Evolutionary conservation across 2,113 vertebrate genomes (phyloP).

Genomic region (Eupsittula cactorum): DNA sequence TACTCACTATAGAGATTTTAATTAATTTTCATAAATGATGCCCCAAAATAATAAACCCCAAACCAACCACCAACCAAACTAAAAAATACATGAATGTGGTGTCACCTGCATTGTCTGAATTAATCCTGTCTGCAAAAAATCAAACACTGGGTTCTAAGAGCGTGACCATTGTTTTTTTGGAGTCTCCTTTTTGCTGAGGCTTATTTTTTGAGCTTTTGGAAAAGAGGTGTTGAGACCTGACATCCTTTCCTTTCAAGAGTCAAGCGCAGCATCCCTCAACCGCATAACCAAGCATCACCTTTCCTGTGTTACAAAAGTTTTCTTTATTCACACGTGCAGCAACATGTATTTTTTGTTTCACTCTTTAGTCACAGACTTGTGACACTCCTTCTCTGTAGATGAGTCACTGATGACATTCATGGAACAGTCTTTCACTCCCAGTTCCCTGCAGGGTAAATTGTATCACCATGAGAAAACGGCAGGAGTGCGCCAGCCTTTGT

Average conservation of each 20-base stretch:
- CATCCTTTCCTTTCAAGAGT: background rate
- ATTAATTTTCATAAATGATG: background rate
- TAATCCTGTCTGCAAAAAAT: background rate
- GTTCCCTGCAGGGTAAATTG: background rate
- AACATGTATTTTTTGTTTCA: background rate
- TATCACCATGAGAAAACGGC: background rate
- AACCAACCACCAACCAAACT: background rate
- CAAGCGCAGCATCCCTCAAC: background rate
- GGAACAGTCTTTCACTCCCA: background rate
- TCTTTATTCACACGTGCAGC: background rate
- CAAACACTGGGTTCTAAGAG: background rate
- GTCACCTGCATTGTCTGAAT: background rate
- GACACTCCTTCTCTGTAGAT: background rate
- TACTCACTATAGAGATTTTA: background rate
- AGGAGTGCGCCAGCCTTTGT: background rate
- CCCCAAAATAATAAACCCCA: background rate
- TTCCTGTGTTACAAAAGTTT: background rate
- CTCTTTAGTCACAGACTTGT: background rate
- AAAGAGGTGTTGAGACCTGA: background rate
- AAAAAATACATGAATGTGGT: background rate
- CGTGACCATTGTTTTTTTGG: background rate
- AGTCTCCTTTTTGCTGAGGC: background rate
- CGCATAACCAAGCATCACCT: background rate
- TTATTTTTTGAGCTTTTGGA: background rate
- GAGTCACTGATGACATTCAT: background rate